Evolutionary conservation across 2,888 invertebrate genomes (phyloP).

Genomic region (Mythimna ferrago): DNA sequence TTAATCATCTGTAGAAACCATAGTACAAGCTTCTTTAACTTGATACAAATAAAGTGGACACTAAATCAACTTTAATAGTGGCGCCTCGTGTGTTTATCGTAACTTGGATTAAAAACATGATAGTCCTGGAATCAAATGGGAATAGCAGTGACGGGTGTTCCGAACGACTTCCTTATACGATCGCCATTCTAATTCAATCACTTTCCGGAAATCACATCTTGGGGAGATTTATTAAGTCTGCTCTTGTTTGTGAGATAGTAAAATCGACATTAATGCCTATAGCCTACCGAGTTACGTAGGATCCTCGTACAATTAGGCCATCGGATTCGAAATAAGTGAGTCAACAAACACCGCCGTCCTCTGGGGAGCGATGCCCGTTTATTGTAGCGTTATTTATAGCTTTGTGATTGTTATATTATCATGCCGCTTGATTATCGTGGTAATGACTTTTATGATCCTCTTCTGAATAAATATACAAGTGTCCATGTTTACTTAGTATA

Average conservation of each 20-base stretch:
- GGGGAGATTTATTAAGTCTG: conserved; percentile 82
- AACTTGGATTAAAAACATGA: conserved; percentile 62
- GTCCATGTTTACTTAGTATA: conserved; percentile 32
- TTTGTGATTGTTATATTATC: conserved; percentile 63
- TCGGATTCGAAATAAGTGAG: conserved; percentile 78
- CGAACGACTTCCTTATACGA: conserved; percentile 78
- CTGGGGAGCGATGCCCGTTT: conserved; percentile 80
- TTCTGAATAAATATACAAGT: conserved; percentile 60
- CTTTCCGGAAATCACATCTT: conserved; percentile 80
- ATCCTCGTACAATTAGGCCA: conserved; percentile 76
- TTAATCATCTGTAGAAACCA: conserved; percentile 15
- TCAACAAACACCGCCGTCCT: conserved; percentile 85
- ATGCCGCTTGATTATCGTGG: conserved; percentile 54
- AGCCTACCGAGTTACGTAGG: conserved; percentile 80
- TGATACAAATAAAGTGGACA: conserved; percentile 23
- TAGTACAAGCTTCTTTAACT: neutral
- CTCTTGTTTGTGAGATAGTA: conserved; percentile 79
- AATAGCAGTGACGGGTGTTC: conserved; percentile 77
- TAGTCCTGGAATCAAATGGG: conserved; percentile 68
- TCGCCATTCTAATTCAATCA: conserved; percentile 77
- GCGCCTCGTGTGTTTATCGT: conserved; percentile 45
- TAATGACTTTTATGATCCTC: conserved; percentile 61
- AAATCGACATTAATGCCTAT: conserved; percentile 79
- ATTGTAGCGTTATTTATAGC: conserved; percentile 68
- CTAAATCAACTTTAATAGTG: conserved; percentile 47